These are phyloP conservation scores for Oncorhynchus nerka DNA, from an alignment of 2,113 vertebrate species.

Conservation along the genomic window DNA sequence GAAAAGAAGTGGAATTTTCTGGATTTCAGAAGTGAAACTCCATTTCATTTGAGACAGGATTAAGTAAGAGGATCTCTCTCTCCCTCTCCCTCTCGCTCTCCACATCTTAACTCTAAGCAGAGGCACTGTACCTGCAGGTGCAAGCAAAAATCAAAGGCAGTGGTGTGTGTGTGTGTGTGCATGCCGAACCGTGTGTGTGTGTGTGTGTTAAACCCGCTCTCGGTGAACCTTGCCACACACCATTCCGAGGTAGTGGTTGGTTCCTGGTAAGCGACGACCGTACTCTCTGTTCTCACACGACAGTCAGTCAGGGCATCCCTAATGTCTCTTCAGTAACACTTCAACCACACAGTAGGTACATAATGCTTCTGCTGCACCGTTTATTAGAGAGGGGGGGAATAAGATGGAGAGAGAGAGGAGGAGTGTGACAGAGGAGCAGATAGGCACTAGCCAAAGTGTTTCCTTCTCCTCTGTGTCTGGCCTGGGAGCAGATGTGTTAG, in stretches of 20 bases:
- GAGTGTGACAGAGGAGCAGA: background rate
- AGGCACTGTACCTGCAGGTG: constrained; percentile 39
- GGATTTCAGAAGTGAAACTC: background rate
- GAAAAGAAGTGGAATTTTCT: background rate
- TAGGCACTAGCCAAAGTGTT: constrained; percentile 17
- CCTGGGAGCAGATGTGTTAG: constrained; percentile 32
- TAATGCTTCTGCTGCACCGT: background rate
- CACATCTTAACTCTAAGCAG: constrained; percentile 40
- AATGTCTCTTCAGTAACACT: constrained; percentile 50
- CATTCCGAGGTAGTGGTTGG: constrained; percentile 40
- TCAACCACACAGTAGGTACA: constrained; percentile 28
- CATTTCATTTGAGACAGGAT: constrained; percentile 6
- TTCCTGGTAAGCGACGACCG: constrained; percentile 9
- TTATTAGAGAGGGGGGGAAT: constrained; percentile 16
- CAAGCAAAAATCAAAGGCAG: constrained; percentile 48
- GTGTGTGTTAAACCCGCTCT: background rate
- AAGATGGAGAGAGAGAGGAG: background rate
- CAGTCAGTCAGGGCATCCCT: constrained; percentile 21
- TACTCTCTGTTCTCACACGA: constrained; percentile 27
- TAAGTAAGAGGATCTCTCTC: background rate
- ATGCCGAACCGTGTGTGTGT: background rate
- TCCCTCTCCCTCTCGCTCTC: background rate
- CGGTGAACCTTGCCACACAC: constrained; percentile 45
- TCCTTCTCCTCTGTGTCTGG: constrained; percentile 2
- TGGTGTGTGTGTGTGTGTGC: constrained; percentile 13